Evolutionary conservation across 2,113 vertebrate species (phyloP).

Genomic region (Mohoua ochrocephala): DNA sequence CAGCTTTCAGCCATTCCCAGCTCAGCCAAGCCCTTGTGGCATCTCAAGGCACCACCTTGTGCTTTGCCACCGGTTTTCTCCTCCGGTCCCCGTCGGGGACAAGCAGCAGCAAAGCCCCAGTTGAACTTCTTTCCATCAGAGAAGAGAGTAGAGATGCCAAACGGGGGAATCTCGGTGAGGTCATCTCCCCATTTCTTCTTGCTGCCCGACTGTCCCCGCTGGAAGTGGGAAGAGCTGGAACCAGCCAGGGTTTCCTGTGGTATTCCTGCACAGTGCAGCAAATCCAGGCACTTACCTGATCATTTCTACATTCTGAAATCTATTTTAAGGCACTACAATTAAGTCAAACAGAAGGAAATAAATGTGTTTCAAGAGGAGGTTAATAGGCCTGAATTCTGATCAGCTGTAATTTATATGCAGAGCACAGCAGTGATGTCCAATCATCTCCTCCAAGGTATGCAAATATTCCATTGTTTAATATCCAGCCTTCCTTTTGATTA

Average conservation of each 20-base stretch:
- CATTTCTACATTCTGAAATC: not conserved
- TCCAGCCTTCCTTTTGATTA: not conserved
- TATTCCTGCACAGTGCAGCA: not conserved
- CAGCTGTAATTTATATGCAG: not conserved
- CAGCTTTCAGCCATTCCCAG: not conserved
- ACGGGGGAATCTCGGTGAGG: not conserved
- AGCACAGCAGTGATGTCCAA: not conserved
- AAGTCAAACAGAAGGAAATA: not conserved
- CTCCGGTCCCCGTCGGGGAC: fast-evolving
- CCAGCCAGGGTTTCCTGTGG: not conserved
- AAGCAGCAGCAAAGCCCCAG: not conserved
- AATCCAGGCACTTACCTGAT: not conserved
- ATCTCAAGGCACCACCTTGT: fast-evolving
- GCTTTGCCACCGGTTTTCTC: not conserved
- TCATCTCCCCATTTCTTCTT: not conserved
- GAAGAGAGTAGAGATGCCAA: not conserved
- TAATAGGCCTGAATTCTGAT: not conserved
- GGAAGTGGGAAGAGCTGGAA: not conserved
- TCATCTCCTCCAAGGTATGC: not conserved
- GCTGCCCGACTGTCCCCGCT: fast-evolving
- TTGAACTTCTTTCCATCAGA: not conserved
- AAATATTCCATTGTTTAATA: conserved; percentile 20
- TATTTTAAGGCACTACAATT: not conserved
- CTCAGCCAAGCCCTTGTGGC: not conserved
- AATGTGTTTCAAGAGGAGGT: conserved; percentile 5